These are phyloP conservation scores for Eubucco bourcierii DNA, from an alignment of 2,113 vertebrate species.

Conservation along the genomic window DNA sequence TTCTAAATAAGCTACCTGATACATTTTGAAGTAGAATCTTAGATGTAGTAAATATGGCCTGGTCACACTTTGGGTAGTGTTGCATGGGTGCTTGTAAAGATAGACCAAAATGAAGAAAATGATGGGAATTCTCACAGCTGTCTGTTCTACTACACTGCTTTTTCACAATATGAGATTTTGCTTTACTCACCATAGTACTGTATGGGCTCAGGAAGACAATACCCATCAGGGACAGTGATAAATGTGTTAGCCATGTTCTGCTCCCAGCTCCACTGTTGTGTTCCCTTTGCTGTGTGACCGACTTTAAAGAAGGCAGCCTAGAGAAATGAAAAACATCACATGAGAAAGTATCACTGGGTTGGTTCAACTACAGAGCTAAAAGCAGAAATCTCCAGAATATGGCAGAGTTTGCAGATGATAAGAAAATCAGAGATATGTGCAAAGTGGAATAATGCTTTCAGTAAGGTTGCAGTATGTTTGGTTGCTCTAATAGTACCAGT, in stretches of 20 bases:
- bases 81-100: not conserved
- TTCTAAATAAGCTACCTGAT: not conserved
- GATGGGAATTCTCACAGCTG: not conserved
- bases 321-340: not conserved
- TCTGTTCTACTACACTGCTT: not conserved
- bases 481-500: not conserved
- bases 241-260: conserved; percentile 86
- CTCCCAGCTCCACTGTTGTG: conserved; percentile 84
- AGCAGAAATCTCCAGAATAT: not conserved
- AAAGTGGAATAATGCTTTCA: not conserved
- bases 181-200: conserved; percentile 87
- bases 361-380: not conserved
- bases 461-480: not conserved
- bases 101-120: not conserved
- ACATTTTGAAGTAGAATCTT: not conserved
- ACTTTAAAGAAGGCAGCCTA: conserved; percentile 37
- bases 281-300: conserved; percentile 52
- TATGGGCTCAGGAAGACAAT: conserved; percentile 81
- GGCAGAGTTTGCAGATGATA: not conserved
- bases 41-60: not conserved
- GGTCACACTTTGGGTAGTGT: not conserved
- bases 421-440: not conserved
- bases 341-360: not conserved
- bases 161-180: not conserved
- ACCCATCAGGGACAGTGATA: conserved; percentile 82